Evolutionary conservation across 2,113 vertebrate genomes (phyloP).

Genomic region (Laticauda laticaudata): DNA sequence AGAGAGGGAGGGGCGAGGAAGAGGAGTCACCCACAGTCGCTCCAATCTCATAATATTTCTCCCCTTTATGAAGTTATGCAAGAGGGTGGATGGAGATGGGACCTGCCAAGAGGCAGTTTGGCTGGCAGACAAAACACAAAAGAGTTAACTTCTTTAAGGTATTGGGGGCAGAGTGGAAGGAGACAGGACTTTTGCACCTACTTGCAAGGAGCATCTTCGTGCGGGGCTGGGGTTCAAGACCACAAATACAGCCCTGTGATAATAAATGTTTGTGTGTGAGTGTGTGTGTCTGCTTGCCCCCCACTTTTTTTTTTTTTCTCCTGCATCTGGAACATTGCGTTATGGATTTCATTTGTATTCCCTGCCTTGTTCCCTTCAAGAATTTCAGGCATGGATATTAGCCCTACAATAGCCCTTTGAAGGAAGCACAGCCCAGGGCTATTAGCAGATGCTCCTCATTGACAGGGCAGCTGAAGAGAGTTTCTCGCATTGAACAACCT

Average conservation of each 20-base stretch:
- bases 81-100: background rate
- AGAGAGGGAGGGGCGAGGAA: background rate
- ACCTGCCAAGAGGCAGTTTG: background rate
- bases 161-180: no score
- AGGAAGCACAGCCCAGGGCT: no score
- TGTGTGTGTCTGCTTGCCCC: background rate
- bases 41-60: constrained; percentile 13
- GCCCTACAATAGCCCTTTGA: background rate
- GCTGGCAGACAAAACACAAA: background rate
- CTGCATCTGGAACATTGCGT: background rate
- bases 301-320: no score
- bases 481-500: background rate
- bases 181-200: background rate
- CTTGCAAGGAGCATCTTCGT: background rate
- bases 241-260: background rate
- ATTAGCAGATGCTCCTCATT: background rate
- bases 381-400: background rate
- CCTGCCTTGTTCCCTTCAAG: background rate
- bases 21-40: background rate
- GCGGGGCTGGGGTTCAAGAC: background rate
- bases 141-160: background rate
- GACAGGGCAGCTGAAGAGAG: background rate
- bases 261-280: background rate
- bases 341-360: background rate
- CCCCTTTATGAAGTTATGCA: background rate